These are phyloP conservation scores for Crypturellus tataupa DNA, from an alignment of 2,797 vertebrate species.

Conservation along the genomic window DNA sequence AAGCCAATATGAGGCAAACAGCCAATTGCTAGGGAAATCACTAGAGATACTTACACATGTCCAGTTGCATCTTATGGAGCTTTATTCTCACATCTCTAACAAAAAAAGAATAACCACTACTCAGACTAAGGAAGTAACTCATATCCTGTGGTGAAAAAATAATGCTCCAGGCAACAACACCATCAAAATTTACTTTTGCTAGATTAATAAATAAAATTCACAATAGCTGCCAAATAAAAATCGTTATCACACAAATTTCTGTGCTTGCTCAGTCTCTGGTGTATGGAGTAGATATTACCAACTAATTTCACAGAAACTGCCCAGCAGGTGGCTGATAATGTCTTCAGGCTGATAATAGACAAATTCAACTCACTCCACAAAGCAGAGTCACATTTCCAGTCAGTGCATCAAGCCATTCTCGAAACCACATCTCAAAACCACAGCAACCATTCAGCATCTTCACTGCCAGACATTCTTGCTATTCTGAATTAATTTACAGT, in stretches of 20 bases:
- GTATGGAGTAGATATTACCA: neutral
- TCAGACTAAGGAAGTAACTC: neutral
- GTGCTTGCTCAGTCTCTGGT: neutral
- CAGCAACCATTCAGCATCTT: neutral
- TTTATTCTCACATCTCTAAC: neutral
- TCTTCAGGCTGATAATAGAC: neutral
- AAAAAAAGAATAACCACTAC: neutral
- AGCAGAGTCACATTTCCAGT: neutral
- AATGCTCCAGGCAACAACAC: neutral
- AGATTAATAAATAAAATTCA: neutral
- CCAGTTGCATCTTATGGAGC: neutral
- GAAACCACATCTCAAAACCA: neutral
- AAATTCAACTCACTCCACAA: rapidly evolving
- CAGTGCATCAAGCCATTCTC: neutral
- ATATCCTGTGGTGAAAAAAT: neutral
- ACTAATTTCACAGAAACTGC: neutral
- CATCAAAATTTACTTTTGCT: conserved; percentile 9
- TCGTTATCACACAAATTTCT: neutral
- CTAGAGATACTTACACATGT: neutral
- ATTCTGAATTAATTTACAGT: neutral
- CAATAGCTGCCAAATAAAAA: conserved; percentile 18
- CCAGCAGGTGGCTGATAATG: neutral
- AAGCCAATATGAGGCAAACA: neutral
- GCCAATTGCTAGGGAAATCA: neutral
- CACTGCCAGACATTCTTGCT: neutral